Evolutionary conservation across 2,888 invertebrate species (phyloP).

Genomic region (Nomada hirtipes): DNA sequence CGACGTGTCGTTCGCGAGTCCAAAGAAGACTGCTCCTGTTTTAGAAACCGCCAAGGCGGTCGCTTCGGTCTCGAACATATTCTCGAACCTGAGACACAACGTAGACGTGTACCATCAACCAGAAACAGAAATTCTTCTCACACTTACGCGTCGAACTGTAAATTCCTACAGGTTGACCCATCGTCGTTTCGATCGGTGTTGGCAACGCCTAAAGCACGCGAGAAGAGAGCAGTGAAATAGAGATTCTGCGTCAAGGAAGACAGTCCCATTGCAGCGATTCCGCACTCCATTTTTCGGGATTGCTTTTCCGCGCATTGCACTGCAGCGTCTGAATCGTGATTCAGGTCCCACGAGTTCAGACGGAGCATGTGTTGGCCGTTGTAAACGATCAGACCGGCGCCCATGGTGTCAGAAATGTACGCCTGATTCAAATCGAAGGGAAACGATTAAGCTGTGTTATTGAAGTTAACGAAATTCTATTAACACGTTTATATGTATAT

Average conservation of each 20-base stretch:
- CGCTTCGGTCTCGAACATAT: conserved; percentile 26
- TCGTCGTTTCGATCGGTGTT: too few species aligned
- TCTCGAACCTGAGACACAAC: conserved; percentile 8
- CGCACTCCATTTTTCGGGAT: conserved; percentile 88
- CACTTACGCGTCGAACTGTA: background rate
- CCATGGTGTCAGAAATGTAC: conserved; percentile 89
- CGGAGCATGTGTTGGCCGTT: conserved; percentile 80
- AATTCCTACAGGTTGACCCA: background rate
- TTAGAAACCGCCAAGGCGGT: conserved; percentile 46
- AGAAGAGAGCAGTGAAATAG: conserved; percentile 71
- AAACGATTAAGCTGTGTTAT: background rate
- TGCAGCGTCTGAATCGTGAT: conserved; percentile 39
- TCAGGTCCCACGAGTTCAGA: conserved; percentile 61
- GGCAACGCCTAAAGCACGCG: conserved; percentile 55
- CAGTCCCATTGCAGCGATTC: conserved; percentile 88
- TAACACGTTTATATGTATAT: too few species aligned
- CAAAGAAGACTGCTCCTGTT: conserved; percentile 81
- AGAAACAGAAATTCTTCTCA: background rate
- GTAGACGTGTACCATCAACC: too few species aligned
- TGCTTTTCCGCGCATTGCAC: conserved; percentile 83
- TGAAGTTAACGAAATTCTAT: conserved; percentile 7
- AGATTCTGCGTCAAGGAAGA: conserved; percentile 82
- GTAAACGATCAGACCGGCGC: conserved; percentile 87
- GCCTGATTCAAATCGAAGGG: conserved; percentile 77
- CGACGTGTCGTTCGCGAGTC: conserved; percentile 77